Percentiles rank a stretch among this genome's conserved stretches.
Evolutionary conservation across 2,113 vertebrate genomes (phyloP).

Genomic region (Callionymus lyra): DNA sequence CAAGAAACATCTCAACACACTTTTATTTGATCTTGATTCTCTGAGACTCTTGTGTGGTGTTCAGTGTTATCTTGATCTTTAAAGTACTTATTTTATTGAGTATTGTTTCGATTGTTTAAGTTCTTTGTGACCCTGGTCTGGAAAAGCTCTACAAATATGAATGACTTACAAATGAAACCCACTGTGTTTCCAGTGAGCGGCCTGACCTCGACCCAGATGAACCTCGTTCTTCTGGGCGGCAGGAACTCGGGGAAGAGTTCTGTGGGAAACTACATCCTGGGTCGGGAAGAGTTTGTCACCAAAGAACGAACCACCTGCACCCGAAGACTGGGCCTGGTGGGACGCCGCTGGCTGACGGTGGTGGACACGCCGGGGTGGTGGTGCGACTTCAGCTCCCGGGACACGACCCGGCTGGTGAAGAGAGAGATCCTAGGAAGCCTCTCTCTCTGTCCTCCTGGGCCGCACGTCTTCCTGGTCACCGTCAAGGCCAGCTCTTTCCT

Average conservation of each 20-base stretch:
- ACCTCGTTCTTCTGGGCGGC: constrained; percentile 57
- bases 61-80: no score
- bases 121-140: no score
- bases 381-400: constrained; percentile 47
- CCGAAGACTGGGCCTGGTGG: constrained; percentile 28
- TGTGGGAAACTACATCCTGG: constrained; percentile 53
- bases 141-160: no score
- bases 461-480: constrained; percentile 51
- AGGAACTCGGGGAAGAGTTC: constrained; percentile 57
- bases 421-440: constrained; percentile 46
- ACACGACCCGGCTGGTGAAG: constrained; percentile 45
- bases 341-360: constrained; percentile 36
- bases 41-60: no score
- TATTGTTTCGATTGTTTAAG: no score
- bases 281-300: constrained; percentile 53
- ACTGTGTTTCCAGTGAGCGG: constrained; percentile 14
- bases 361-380: constrained; percentile 65
- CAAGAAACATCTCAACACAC: background rate
- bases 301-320: constrained; percentile 51
- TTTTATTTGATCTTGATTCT: no score
- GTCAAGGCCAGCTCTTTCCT: constrained; percentile 45
- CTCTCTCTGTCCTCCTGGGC: constrained; percentile 50
- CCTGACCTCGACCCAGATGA: constrained; percentile 24
- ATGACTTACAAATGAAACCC: no score
- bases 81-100: no score